A percentile compares a stretch with the other conserved stretches of the same genome.
Evolutionary conservation across 92 coral and sea anemone species (phyloP).

Genomic region (Bergia puertoricense): DNA sequence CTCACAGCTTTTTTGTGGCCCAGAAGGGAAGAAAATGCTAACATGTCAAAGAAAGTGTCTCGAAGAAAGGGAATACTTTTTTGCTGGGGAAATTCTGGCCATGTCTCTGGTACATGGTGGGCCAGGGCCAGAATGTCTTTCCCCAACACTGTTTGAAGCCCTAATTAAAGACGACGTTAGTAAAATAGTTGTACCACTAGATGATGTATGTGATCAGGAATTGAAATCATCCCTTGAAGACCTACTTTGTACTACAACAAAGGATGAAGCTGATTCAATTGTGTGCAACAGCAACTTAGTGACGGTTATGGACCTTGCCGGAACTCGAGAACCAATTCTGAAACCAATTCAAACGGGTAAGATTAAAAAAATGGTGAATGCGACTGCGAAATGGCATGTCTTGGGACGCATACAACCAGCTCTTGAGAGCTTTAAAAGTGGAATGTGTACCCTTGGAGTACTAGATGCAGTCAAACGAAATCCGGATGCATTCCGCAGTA

Average conservation of each 20-base stretch:
- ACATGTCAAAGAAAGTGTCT: conserved; percentile 47
- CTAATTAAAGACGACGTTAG: conserved; percentile 43
- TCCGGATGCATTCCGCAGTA: background rate
- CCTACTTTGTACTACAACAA: background rate
- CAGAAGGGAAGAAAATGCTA: conserved; percentile 46
- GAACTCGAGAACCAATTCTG: conserved; percentile 27
- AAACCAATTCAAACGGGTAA: background rate
- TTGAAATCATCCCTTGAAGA: conserved; percentile 21
- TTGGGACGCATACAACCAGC: conserved; percentile 1
- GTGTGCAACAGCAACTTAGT: background rate
- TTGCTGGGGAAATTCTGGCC: conserved; percentile 49
- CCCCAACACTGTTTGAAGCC: conserved; percentile 52
- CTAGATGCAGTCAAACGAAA: conserved; percentile 8
- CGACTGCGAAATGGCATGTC: too few species aligned
- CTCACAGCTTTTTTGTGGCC: conserved; percentile 57
- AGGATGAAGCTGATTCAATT: too few species aligned
- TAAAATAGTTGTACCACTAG: conserved; percentile 35
- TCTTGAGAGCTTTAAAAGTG: conserved; percentile 13
- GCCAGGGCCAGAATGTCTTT: conserved; percentile 50
- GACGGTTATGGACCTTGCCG: conserved; percentile 39
- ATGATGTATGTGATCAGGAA: conserved; percentile 55
- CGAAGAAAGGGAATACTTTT: conserved; percentile 52
- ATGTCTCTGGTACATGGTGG: conserved; percentile 54
- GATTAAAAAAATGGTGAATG: conserved; percentile 4
- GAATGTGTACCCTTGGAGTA: conserved; percentile 21